These are phyloP conservation scores for Congeria kusceri DNA, from an alignment of 2,888 invertebrate species.

Conservation along the genomic window DNA sequence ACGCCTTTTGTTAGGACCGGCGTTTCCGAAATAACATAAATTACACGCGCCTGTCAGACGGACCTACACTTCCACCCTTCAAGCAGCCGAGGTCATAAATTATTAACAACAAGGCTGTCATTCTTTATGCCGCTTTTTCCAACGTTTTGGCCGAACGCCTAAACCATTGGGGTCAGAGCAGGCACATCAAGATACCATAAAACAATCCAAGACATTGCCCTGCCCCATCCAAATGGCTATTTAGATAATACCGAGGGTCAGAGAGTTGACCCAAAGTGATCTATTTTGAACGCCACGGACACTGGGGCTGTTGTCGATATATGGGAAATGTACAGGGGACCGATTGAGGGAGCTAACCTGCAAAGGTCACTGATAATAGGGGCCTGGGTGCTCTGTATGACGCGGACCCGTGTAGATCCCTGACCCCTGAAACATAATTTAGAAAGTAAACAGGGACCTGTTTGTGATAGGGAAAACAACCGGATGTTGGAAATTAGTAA, in stretches of 20 bases:
- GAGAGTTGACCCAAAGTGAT: slow-evolving; percentile 29
- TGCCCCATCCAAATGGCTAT: slow-evolving; percentile 46
- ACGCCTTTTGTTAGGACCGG: no score
- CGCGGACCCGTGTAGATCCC: slow-evolving; percentile 39
- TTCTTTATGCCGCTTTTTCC: slow-evolving; percentile 24
- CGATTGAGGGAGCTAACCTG: not conserved
- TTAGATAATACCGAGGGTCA: slow-evolving; percentile 48
- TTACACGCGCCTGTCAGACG: slow-evolving; percentile 51
- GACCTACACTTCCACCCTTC: slow-evolving; percentile 45
- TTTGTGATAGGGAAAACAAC: slow-evolving; percentile 1
- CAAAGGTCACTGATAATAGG: slow-evolving; percentile 29
- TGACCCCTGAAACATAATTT: slow-evolving; percentile 35
- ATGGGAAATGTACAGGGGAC: not conserved
- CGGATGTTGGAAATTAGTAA: slow-evolving; percentile 18
- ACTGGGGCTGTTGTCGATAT: slow-evolving; percentile 38
- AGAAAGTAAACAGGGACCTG: slow-evolving; percentile 3
- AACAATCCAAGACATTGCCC: slow-evolving; percentile 33
- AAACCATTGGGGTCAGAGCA: slow-evolving; percentile 54
- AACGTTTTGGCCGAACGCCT: slow-evolving; percentile 51
- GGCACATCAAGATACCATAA: slow-evolving; percentile 36
- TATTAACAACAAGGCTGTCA: slow-evolving; percentile 48
- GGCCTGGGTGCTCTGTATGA: slow-evolving; percentile 29
- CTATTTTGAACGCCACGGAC: slow-evolving; percentile 38
- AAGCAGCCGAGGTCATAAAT: slow-evolving; percentile 62
- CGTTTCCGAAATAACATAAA: slow-evolving; percentile 40